phyloP scores from a whole-genome alignment of 2,797 vertebrate species.

The Phylloscopus collybita region DNA sequence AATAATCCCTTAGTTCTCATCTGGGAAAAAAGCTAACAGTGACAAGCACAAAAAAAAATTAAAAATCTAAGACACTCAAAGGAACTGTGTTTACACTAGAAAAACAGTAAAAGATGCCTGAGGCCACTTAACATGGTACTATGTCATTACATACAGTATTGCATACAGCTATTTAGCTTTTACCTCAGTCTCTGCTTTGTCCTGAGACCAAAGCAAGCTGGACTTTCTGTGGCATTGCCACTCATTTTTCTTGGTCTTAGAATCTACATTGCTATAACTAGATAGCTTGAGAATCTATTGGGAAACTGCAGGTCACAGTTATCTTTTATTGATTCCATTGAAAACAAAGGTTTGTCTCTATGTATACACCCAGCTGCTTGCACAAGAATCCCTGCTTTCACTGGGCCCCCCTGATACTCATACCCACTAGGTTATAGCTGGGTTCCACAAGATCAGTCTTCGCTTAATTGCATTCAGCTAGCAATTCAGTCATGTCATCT shows the following conservation, averaged over 20 bases:
- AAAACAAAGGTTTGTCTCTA: background rate
- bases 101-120: background rate
- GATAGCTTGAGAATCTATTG: background rate
- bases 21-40: background rate
- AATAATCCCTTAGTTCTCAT: background rate
- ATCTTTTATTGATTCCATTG: background rate
- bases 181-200: background rate
- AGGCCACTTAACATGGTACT: background rate
- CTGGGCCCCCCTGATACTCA: background rate
- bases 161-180: background rate
- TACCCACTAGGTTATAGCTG: background rate
- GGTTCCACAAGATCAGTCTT: background rate
- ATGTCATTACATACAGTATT: fast-evolving
- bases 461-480: background rate
- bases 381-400: background rate
- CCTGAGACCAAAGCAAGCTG: background rate
- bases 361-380: background rate
- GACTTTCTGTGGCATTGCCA: background rate
- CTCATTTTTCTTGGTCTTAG: background rate
- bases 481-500: background rate
- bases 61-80: background rate
- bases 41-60: background rate
- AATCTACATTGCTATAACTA: background rate
- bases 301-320: background rate
- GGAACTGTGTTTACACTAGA: background rate